Evolutionary conservation across 1,140 invertebrate genomes (phyloP).

Genomic region (Drosophila ananassae): DNA sequence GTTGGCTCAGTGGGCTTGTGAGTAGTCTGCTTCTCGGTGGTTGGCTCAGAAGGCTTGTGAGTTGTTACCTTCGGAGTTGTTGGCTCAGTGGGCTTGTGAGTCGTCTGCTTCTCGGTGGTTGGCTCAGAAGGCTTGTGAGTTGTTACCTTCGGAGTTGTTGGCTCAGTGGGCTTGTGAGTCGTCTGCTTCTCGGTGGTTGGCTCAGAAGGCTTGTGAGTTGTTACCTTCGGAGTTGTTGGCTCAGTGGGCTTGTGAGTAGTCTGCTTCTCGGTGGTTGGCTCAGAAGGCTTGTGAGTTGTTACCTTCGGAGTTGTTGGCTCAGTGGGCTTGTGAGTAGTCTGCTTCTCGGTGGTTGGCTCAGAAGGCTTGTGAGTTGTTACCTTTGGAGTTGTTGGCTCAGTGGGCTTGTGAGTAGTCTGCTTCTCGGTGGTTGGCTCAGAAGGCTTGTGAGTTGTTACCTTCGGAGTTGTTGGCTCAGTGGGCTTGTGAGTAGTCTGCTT

Average conservation of each 20-base stretch:
- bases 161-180: conserved; percentile 1
- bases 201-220: conserved; percentile 1
- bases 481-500: not conserved
- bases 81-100: not conserved
- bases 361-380: conserved; percentile 1
- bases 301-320: not conserved
- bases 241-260: not conserved
- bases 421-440: not conserved
- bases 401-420: conserved; percentile 1
- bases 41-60: not conserved
- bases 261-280: not conserved
- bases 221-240: not conserved
- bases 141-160: not conserved
- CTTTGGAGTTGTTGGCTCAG: not conserved
- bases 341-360: not conserved
- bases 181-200: not conserved
- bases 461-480: not conserved
- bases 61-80: not conserved
- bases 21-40: not conserved
- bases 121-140: not conserved
- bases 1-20: not conserved
- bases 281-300: not conserved
- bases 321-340: not conserved
- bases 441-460: not conserved
- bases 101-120: not conserved